Evolutionary conservation across 2,113 vertebrate species (phyloP).

Genomic region (Trichechus manatus): DNA sequence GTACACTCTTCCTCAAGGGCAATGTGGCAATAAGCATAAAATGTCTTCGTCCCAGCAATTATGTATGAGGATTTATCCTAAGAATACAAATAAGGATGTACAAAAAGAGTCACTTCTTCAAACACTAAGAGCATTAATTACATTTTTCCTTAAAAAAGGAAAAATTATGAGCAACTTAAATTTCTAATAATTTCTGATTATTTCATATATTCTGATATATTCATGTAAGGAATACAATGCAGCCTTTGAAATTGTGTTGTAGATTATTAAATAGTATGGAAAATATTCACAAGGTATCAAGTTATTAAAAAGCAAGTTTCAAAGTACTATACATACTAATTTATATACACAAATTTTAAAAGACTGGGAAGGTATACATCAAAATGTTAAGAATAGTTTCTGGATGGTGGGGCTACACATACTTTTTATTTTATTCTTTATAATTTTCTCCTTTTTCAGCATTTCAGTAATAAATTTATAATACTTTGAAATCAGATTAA

Average conservation of each 20-base stretch:
- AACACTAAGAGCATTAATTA: not conserved
- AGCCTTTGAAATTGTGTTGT: not conserved
- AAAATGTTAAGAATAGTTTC: constrained; percentile 31
- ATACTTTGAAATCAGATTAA: not conserved
- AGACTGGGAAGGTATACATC: not conserved
- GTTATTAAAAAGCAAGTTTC: not conserved
- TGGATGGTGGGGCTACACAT: not conserved
- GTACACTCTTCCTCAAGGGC: not conserved
- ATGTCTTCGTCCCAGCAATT: not conserved
- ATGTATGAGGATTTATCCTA: constrained; percentile 4
- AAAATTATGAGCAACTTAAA: not conserved
- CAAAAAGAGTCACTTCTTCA: not conserved
- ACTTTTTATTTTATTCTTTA: not conserved
- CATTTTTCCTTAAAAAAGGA: not conserved
- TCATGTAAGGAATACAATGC: not conserved
- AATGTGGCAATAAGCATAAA: not conserved
- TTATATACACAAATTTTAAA: not conserved
- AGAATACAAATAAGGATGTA: not conserved
- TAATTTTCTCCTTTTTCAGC: constrained; percentile 15
- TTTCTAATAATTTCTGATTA: not conserved
- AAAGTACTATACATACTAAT: not conserved
- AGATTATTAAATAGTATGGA: not conserved
- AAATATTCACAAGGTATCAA: not conserved
- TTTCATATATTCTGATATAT: not conserved
- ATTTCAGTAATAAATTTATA: not conserved